A percentile compares a stretch with the other conserved stretches of the same genome.
Evolutionary conservation across 2,113 vertebrate species (phyloP).

Genomic region (Paradoxurus hermaphroditus): DNA sequence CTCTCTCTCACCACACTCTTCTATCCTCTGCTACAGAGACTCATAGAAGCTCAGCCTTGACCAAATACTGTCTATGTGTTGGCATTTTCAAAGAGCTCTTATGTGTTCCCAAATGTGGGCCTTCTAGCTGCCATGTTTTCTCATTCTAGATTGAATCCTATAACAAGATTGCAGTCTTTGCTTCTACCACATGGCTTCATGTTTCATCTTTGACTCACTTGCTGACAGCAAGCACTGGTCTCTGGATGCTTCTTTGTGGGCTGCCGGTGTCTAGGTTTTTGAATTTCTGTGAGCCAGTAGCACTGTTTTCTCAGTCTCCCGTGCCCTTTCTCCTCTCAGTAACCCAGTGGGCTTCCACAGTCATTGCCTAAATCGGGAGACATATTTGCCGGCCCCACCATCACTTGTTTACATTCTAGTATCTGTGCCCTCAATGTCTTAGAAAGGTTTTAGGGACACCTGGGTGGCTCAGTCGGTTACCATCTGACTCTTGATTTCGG

Average conservation of each 20-base stretch:
- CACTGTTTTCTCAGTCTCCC: not conserved
- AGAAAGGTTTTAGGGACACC: not conserved
- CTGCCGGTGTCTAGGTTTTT: not conserved
- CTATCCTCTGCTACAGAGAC: not conserved
- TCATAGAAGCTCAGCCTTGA: not conserved
- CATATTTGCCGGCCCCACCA: not conserved
- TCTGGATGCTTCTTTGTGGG: not conserved
- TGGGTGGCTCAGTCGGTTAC: too few species aligned
- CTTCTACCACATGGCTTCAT: not conserved
- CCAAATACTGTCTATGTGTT: not conserved
- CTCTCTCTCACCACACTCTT: not conserved
- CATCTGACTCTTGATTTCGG: too few species aligned
- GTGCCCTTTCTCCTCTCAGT: not conserved
- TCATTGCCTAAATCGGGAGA: not conserved
- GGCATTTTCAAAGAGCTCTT: not conserved
- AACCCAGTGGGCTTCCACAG: not conserved
- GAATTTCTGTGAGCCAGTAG: not conserved
- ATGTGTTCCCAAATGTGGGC: rapidly evolving
- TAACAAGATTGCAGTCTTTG: not conserved
- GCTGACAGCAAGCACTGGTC: not conserved
- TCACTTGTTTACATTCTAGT: not conserved
- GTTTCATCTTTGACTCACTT: not conserved
- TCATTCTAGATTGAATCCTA: not conserved
- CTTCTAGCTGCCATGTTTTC: not conserved
- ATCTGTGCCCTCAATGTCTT: not conserved